Evolutionary conservation across 1,140 invertebrate species (phyloP), one percentile per base, ranked within the genome.

Genomic region (Neodiprion pinetum): DNA sequence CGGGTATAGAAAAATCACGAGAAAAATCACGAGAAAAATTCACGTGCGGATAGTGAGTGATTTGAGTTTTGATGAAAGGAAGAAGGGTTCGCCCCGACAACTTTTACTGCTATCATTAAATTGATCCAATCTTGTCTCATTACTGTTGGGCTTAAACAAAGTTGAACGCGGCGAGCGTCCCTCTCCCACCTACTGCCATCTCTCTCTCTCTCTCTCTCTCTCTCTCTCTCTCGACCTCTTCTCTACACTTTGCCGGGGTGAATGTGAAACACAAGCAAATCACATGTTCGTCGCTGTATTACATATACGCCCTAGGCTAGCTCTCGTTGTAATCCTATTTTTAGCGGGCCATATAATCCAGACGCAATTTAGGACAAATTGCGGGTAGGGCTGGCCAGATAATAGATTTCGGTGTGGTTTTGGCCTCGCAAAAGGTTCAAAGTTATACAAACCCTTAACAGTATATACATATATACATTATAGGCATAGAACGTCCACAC

Each of bases 101-200:
- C 61, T 75, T 78, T 74, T 70, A 76, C 48, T 72, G 66, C 77
- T 67, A 72, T 76, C 77, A 77, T 80, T 78, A 80, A 77, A 78
- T 80, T 79, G 79, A 80, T 80, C 75, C 77, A 69, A 76, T 76
- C 76, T 80, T 72, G 68, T 75, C 47, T 49, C 50, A 74, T 71
- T 72, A 49, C 67, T 49, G 74, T 71, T 75, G 76, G 75, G 72
- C 66, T 61, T 50, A 65, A 80, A 67, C 77, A 70, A 80, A 80
- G 53, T 61, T 61, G n/a, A 61, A 61, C 53, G 9, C 53, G 53
- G 53, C 53, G n/a, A 61, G 5, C 9, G 53, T 61, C 53, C 53
- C 53, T 14, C 8, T 61, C 28, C 28, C n/a, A 53, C n/a, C 10
- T 53, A 10, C 50, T 53, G 1, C n/a, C 50, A 14, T 10, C 50